Base-by-base conservation (phyloP, 2,888 invertebrate species). In the Drosophila robusta region DNA sequence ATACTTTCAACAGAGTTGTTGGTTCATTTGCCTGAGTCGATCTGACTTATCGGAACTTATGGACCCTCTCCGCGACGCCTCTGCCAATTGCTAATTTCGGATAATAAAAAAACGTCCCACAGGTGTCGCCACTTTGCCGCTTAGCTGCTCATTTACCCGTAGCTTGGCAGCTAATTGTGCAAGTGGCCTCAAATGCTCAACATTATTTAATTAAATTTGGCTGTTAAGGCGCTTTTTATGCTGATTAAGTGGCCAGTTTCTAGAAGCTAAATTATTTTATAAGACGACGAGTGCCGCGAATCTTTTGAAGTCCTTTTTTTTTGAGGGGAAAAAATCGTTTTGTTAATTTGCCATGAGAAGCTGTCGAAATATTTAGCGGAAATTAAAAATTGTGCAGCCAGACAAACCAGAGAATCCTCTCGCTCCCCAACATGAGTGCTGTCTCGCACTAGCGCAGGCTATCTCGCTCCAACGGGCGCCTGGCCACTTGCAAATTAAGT, bases 51-150 rank as follows among this genome's bases (percentile, higher is more conserved):
- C 11, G 6, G 18, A 5, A 18, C 11, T 41, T 11, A 12, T 0
- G 5, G 6, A 4, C 26, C 51, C 42, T 39, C 18, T 24, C 2
- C 4, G 11, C 3, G 0, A 39, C 70, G 79, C 56, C 69, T 12
- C 58, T 74, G 74, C 5, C 8, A 3, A 5, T 26, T 24, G 34
- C 29, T 42, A 41, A 38, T 50, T 55, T 44, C 14, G 9, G 14
- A 16, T 39, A 7, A n/a, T n/a, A 11, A 9, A 14, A 42, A 71
- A 80, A 58, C 41, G 58, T 78, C 65, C 80, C 86, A 86, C 86
- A 86, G 86, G 86, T 86, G 87, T 85, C 72, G 83, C 87, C 87
- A 81, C 71, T 80, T 75, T 74, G 65, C 75, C 75, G 80, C 83
- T 85, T 76, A 73, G 75, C 70, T 76, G 84, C 79, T 75, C 86